These are phyloP conservation scores for Heliothis subflexa DNA, from an alignment of 1,140 invertebrate species.

Conservation along the genomic window DNA sequence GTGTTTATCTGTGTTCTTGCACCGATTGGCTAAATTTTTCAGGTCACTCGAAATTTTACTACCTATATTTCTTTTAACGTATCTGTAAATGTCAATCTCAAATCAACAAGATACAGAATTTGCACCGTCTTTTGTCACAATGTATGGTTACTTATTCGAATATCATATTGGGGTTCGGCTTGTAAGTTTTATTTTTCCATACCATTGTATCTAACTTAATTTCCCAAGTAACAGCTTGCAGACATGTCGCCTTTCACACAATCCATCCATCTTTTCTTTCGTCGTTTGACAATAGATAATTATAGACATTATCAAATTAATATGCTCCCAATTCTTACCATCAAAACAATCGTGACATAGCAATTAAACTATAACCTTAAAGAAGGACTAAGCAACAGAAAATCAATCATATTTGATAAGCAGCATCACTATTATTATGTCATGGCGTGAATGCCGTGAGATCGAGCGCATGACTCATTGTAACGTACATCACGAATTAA, in stretches of 20 bases:
- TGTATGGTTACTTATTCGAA: too few species aligned
- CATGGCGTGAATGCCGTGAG: conserved; percentile 36
- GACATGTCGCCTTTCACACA: too few species aligned
- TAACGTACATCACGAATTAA: conserved; percentile 35
- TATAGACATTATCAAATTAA: background rate
- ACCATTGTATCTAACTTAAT: too few species aligned
- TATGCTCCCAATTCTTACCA: conserved; percentile 1
- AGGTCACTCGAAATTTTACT: too few species aligned
- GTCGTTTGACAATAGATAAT: background rate
- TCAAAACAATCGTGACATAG: conserved; percentile 12
- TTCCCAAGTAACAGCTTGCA: too few species aligned
- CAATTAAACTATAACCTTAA: conserved; percentile 29
- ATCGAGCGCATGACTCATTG: conserved; percentile 43
- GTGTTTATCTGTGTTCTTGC: background rate
- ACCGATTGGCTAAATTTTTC: too few species aligned
- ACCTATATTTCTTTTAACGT: too few species aligned
- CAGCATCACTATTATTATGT: conserved; percentile 46
- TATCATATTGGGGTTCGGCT: too few species aligned
- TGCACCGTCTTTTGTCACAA: too few species aligned
- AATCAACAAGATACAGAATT: too few species aligned
- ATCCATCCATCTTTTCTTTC: background rate
- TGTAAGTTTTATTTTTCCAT: too few species aligned
- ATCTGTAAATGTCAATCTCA: too few species aligned
- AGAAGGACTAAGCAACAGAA: conserved; percentile 14
- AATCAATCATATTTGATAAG: conserved; percentile 48